Conservation (phyloP, 2,113 vertebrate species). For the Gadus macrocephalus region DNA sequence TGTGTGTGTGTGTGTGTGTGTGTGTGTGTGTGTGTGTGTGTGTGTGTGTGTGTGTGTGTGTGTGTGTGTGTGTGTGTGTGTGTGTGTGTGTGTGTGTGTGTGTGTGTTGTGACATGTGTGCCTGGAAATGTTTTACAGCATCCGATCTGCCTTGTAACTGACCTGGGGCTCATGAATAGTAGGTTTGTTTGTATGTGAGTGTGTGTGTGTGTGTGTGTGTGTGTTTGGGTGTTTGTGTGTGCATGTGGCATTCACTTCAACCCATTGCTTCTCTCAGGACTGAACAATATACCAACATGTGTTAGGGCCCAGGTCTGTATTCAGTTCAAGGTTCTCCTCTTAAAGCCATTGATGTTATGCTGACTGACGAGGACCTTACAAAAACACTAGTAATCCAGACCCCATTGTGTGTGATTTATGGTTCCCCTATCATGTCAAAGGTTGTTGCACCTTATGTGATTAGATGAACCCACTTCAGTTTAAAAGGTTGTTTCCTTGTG, state of each 20-base stretch:
- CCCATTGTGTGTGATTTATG: too few species aligned
- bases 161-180: conserved; percentile 43
- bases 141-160: conserved; percentile 28
- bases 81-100: conserved; percentile 7
- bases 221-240: conserved; percentile 11
- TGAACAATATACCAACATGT: conserved; percentile 41
- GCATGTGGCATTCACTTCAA: conserved; percentile 19
- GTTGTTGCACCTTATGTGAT: too few species aligned
- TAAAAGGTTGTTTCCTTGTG: too few species aligned
- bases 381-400: too few species aligned
- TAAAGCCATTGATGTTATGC: too few species aligned
- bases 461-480: too few species aligned
- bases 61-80: conserved; percentile 14
- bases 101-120: conserved; percentile 11
- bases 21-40: conserved; percentile 9
- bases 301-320: conserved; percentile 45
- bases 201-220: conserved; percentile 5
- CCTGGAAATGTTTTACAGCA: conserved; percentile 18
- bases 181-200: conserved; percentile 51
- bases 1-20: conserved; percentile 16
- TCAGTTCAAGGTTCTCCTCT: not conserved
- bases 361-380: too few species aligned
- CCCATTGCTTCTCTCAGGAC: conserved; percentile 42
- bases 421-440: too few species aligned
- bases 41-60: conserved; percentile 7